These are phyloP conservation scores for Chrysemys picta DNA, from an alignment of 2,113 vertebrate genomes.

Conservation along the genomic window DNA sequence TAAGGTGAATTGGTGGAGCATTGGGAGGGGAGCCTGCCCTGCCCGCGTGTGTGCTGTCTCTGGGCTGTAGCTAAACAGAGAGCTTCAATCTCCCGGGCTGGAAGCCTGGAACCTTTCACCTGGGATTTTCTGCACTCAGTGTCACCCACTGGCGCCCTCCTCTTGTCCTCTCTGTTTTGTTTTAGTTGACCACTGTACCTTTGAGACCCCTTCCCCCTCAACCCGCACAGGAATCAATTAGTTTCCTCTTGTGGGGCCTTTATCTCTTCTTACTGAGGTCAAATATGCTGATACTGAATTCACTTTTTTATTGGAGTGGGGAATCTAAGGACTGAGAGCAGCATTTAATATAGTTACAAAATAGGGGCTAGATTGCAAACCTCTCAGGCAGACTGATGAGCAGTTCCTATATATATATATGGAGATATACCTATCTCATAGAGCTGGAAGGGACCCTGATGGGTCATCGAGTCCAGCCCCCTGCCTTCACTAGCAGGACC, in stretches of 20 bases:
- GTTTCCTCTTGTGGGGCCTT: neutral
- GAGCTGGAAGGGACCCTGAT: no score
- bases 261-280: neutral
- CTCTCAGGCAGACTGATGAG: neutral
- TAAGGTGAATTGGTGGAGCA: neutral
- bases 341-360: neutral
- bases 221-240: neutral
- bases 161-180: neutral
- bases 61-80: neutral
- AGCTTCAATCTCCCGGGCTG: neutral
- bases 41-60: neutral
- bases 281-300: neutral
- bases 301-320: neutral
- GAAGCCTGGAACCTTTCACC: neutral
- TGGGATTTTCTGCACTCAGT: neutral
- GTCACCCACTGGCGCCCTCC: neutral
- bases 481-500: no score
- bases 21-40: fast-evolving
- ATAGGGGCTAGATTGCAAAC: neutral
- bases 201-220: neutral
- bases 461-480: no score
- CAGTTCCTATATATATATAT: neutral
- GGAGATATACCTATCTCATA: no score
- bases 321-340: neutral
- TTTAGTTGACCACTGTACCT: neutral